Base-by-base conservation (phyloP, 2,888 invertebrate species). In the Acronicta alni region DNA sequence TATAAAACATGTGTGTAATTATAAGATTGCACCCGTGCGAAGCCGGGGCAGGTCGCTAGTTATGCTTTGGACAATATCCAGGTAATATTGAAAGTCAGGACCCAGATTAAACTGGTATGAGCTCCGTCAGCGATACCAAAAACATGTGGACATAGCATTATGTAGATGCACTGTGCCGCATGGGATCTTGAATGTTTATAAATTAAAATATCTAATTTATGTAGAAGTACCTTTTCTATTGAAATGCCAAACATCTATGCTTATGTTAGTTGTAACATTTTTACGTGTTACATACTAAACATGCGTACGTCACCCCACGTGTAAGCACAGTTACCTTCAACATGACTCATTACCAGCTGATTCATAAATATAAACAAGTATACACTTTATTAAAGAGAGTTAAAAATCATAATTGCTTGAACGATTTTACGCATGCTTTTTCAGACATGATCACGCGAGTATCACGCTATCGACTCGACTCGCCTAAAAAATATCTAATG, bases 401-500 rank as follows among this genome's bases (percentile, higher is more conserved):
- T 64, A 69, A 68, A 44, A 57, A 17, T 49, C 44, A 76, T 32
- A 64, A 64, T 66, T 53, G 72, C 45, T 48, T 57, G 35, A 39
- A 17, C 30, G 38, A 42, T 42, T 43, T 35, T 15, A 51, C 53
- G 41, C 41, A 38, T 56, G 43, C 9, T 46, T 63, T 59, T 69
- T 71, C 51, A 55, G 49, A 47, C 47, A 64, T 48, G 37, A 61
- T 67, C 77, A 77, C 72, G 76, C 56, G 66, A 76, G 18, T 15
- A 72, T 69, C 77, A 72, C 62, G 64, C 72, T 56, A 65, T 53
- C 48, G 49, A 38, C n/a, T n/a, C n/a, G n/a, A n/a, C 48, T 61
- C 32, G 51, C 54, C 52, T 60, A 60, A 68, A 65, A 58, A 65
- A 57, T 68, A 67, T 56, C 48, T 20, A 62, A 64, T 61, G 56